Conservation (phyloP, 2,797 vertebrate genomes). For the Pangasius macronema region DNA sequence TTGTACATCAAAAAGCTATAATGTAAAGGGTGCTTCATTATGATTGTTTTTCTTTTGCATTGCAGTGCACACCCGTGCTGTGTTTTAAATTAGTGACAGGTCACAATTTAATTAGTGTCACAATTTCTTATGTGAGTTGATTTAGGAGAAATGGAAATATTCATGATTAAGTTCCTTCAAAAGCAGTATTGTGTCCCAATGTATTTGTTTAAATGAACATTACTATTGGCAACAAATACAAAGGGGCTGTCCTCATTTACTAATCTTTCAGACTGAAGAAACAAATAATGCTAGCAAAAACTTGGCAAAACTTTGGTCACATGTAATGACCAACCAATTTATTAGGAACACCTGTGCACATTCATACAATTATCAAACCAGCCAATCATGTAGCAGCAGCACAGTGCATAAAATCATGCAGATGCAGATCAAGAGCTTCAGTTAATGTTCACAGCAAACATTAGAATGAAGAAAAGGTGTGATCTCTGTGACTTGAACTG, state of each 20-base stretch:
- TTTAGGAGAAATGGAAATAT: background rate
- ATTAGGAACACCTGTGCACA: background rate
- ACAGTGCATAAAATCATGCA: background rate
- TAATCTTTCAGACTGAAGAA: too few relatives aligned
- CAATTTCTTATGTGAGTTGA: background rate
- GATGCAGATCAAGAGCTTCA: background rate
- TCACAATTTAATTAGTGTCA: too few relatives aligned
- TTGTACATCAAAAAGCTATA: too few relatives aligned
- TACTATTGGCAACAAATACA: too few relatives aligned
- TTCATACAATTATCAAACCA: background rate
- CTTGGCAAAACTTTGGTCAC: too few relatives aligned
- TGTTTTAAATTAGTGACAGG: background rate
- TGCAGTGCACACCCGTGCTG: background rate
- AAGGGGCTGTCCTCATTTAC: too few relatives aligned
- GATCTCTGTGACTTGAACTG: background rate
- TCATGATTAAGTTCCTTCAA: background rate
- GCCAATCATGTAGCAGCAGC: background rate
- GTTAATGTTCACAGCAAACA: background rate
- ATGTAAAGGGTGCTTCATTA: background rate
- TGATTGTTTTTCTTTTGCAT: background rate
- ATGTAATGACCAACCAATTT: too few relatives aligned
- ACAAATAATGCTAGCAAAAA: too few relatives aligned
- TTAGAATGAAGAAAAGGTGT: background rate
- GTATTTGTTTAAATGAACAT: too few relatives aligned
- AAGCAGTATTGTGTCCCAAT: too few relatives aligned